Base-by-base conservation (phyloP, 1,140 invertebrate species). In the Drosophila trapezifrons region DNA sequence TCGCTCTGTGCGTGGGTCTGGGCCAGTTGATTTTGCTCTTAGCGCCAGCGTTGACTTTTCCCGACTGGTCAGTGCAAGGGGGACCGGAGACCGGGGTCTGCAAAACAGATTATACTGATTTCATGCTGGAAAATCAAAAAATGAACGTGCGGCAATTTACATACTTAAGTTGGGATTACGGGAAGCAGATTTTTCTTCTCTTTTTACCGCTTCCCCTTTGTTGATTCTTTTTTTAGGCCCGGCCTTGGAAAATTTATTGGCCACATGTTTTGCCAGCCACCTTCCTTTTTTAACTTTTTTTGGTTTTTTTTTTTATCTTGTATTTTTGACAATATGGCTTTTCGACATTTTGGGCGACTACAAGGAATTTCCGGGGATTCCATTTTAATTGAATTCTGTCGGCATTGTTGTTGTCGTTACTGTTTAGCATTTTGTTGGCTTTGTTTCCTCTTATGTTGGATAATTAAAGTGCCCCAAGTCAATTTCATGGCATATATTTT, bases 51-150 rank as follows among this genome's bases (percentile, higher is more conserved):
- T 77, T 85, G 81, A 85, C 82, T 85, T 85, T 80, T 77, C 29
- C 47, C 43, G 52, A 49, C 43, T 77, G 75, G 73, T 77, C 74
- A 77, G 64, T 40, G 17, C 17, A 17, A 17, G 4, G 63, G 63
- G 56, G 46, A 49, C 45, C 54, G 74, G 63, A 63, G 51, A 51
- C 17, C 47, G 51, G 18, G 32, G 60, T 32, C 60, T 59, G 62
- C 49, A 87, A 84, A 89, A 87, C 67, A 87, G 83, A 87, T 87
- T 87, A 87, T 84, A 89, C 80, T 77, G 84, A 87, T 87, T 87
- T 89, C 80, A 89, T 78, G 84, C 84, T 89, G 83, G 65, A 89
- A 89, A 87, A 89, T 87, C 84, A 89, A 87, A 87, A 87, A 87
- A 87, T 84, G 84, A 87, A 87, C 83, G 83, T 87, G 83, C 83